phyloP scores from a whole-genome alignment of 1,140 invertebrate species.

The Dolichoris vasculosae region DNA sequence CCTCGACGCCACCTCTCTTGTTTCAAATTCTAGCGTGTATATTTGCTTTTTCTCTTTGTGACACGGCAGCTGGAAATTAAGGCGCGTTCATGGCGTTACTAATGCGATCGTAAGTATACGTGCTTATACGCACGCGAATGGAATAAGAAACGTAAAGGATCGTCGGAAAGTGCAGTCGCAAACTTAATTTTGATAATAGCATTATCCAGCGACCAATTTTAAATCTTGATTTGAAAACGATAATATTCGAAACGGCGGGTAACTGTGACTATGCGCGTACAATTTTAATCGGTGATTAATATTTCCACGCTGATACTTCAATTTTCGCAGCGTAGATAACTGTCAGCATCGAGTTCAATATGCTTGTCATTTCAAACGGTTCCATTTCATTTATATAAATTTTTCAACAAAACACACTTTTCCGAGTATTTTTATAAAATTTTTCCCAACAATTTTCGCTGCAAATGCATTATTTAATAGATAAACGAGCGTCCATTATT shows the following conservation, averaged over 20 bases:
- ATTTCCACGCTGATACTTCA: not conserved
- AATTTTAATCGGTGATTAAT: not conserved
- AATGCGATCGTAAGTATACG: conserved; percentile 21
- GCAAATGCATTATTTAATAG: too few species aligned
- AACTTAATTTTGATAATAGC: conserved; percentile 4
- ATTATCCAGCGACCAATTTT: not conserved
- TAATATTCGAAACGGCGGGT: not conserved
- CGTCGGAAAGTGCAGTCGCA: not conserved
- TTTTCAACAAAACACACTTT: not conserved
- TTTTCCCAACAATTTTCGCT: not conserved
- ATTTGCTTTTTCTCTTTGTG: conserved; percentile 35
- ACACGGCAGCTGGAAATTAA: conserved; percentile 35
- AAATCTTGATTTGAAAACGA: not conserved
- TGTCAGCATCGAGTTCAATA: not conserved
- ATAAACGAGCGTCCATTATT: too few species aligned
- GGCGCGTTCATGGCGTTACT: conserved; percentile 14
- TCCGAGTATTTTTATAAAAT: not conserved
- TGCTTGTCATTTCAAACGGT: not conserved
- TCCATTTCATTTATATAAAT: not conserved
- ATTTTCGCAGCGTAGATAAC: not conserved
- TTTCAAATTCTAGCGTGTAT: conserved; percentile 35
- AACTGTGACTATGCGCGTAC: too few species aligned
- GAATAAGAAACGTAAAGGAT: not conserved
- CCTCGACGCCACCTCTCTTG: not conserved
- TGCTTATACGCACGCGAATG: not conserved